phyloP scores from a whole-genome alignment of 2,888 invertebrate species.

The Synanthedon formicaeformis region DNA sequence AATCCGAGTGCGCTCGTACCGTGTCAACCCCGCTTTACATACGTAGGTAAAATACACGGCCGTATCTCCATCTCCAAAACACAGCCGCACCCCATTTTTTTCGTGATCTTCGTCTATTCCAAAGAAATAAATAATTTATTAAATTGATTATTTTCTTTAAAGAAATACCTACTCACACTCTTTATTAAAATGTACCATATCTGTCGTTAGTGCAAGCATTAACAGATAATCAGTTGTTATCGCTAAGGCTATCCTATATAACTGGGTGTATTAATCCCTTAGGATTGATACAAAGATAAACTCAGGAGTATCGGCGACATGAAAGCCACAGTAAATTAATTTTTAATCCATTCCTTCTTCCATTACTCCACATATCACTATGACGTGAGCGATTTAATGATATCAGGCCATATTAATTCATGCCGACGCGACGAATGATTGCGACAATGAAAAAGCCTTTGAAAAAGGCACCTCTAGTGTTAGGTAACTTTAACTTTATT shows the following conservation, averaged over 20 bases:
- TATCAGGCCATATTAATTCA: neutral
- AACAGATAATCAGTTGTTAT: slow-evolving; percentile 56
- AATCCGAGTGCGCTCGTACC: too few species aligned
- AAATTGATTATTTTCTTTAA: too few species aligned
- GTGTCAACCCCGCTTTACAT: too few species aligned
- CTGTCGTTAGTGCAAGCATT: slow-evolving; percentile 6
- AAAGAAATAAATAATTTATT: too few species aligned
- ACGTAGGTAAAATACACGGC: too few species aligned
- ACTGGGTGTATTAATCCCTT: slow-evolving; percentile 59
- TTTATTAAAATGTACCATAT: neutral
- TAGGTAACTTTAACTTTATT: too few species aligned
- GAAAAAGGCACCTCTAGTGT: too few species aligned
- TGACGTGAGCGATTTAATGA: slow-evolving; percentile 24
- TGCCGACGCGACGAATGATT: neutral
- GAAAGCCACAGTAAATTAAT: slow-evolving; percentile 60
- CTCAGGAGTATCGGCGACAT: slow-evolving; percentile 66
- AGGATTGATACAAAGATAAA: slow-evolving; percentile 66
- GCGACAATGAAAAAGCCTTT: too few species aligned
- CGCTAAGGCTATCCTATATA: slow-evolving; percentile 51
- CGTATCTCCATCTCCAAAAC: too few species aligned
- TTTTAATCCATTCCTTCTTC: slow-evolving; percentile 61
- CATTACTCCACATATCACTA: slow-evolving; percentile 42
- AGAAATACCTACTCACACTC: too few species aligned
- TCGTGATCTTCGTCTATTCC: too few species aligned
- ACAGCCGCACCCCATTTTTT: too few species aligned